Conservation (phyloP, 2,113 vertebrate genomes). For the Alligator mississippiensis region DNA sequence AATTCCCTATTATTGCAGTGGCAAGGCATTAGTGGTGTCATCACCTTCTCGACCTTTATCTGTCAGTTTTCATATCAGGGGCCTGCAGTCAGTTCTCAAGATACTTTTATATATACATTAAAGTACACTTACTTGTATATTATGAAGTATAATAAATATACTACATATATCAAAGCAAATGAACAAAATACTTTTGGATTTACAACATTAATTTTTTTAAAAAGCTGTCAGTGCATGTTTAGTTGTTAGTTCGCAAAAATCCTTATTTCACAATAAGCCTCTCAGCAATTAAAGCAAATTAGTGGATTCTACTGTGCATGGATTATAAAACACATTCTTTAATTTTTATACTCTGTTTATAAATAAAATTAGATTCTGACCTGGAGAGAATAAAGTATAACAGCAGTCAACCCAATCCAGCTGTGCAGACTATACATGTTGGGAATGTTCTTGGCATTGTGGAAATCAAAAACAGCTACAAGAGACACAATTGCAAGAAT, state of each 20-base stretch:
- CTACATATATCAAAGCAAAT: not conserved
- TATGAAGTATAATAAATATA: too few species aligned
- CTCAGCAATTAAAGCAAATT: not conserved
- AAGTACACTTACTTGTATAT: too few species aligned
- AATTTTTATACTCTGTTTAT: constrained; percentile 26
- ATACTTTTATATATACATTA: too few species aligned
- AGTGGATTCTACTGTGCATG: not conserved
- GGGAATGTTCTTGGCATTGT: constrained; percentile 84
- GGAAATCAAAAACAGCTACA: constrained; percentile 93
- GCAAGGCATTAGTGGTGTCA: too few species aligned
- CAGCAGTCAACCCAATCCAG: constrained; percentile 90
- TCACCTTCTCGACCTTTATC: too few species aligned
- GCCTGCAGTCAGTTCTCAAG: too few species aligned
- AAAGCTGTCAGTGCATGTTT: not conserved
- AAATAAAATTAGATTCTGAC: constrained; percentile 76
- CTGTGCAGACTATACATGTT: constrained; percentile 99
- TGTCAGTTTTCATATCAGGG: too few species aligned
- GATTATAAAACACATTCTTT: constrained; percentile 30
- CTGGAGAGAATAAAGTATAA: constrained; percentile 88
- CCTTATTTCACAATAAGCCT: not conserved
- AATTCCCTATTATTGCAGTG: too few species aligned
- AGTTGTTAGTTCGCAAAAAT: not conserved
- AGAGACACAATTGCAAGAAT: constrained; percentile 83
- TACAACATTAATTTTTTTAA: not conserved
- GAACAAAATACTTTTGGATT: not conserved